Evolutionary conservation across 2,113 vertebrate genomes (phyloP), one percentile per base, ranked within the genome.

Genomic region (Protobothrops flavoviridis): DNA sequence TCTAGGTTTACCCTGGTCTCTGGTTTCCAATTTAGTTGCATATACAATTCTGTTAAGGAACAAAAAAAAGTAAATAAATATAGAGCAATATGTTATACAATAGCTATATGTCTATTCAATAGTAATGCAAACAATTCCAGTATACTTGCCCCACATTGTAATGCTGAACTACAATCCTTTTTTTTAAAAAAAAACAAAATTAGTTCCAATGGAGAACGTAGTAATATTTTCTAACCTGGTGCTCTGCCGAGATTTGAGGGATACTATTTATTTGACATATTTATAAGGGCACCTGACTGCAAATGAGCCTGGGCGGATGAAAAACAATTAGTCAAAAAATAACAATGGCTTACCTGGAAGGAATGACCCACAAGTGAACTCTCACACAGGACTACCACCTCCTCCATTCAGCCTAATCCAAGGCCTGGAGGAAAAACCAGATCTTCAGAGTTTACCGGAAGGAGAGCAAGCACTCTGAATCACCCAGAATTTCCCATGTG

Each of bases 11-110:
- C 26, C 26, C 10, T 48, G 23, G 23, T 12, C 69, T 92, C n/a
- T 61, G 6, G n/a, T 69, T 48, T 57, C 81, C 48, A 95, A 91
- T 59, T 89, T 93, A 85, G 87, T 94, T 29, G 3, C 86, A 74
- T 5, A 50, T 1, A 69, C 55, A 87, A n/a, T 21, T 29, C 26
- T 12, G 29, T 29, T 69, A 89, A 33, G 26, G 53, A 17, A 9
- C 5, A 39, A 64, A 53, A 50, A 45, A 39, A 91, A 6, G 13
- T 55, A 56, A 7, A 24, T 23, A 91, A 91, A 39, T 26, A 29
- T 26, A 26, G 55, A 89, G 33, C 24, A 24, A 23, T 57, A 4
- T 29, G n/a, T 5, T 45, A 7, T 45, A 23, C 39, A 90, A 64
- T 61, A 43, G 39, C 43, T 17, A 20, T 48, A 64, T 64, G 21